A percentile compares a stretch with the other conserved stretches of the same genome.
Evolutionary conservation across 2,113 vertebrate genomes (phyloP).

Genomic region (Ammospiza caudacuta): DNA sequence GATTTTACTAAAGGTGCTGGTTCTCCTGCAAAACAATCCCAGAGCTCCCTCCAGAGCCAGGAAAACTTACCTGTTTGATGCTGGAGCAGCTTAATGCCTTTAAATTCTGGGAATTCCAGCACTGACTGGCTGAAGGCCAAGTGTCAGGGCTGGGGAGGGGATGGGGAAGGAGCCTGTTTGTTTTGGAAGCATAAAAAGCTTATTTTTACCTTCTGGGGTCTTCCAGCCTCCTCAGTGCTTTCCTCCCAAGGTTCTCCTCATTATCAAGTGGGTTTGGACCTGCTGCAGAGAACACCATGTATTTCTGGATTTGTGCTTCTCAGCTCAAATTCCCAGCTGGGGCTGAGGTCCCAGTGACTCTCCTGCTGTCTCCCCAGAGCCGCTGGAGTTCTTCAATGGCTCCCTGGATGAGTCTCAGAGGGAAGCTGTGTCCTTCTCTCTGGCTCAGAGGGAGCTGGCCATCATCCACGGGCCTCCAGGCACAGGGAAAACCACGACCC

Average conservation of each 20-base stretch:
- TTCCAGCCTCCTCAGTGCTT: not conserved
- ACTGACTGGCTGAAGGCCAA: no score
- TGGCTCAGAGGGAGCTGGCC: constrained; percentile 91
- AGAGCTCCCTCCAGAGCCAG: not conserved
- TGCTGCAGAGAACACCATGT: not conserved
- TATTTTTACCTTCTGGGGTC: not conserved
- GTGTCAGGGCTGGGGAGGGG: no score
- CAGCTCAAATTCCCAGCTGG: not conserved
- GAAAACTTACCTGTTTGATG: not conserved
- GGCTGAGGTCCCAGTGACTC: not conserved
- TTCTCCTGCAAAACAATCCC: not conserved
- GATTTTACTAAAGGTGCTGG: not conserved
- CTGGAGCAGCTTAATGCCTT: no score
- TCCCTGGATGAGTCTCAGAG: constrained; percentile 88
- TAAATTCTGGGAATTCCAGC: not conserved
- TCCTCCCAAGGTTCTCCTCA: not conserved
- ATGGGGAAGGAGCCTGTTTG: not conserved
- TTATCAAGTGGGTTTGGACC: not conserved
- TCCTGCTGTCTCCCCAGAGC: constrained; percentile 50
- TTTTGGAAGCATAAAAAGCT: not conserved
- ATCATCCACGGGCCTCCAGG: constrained; percentile 95
- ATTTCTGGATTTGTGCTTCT: not conserved
- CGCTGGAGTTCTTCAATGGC: constrained; percentile 77
- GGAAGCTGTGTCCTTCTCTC: constrained; percentile 87
- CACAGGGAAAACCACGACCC: constrained; percentile 94